Evolutionary conservation across 1,140 invertebrate genomes (phyloP).

Genomic region (Protaetia brevitarsis): DNA sequence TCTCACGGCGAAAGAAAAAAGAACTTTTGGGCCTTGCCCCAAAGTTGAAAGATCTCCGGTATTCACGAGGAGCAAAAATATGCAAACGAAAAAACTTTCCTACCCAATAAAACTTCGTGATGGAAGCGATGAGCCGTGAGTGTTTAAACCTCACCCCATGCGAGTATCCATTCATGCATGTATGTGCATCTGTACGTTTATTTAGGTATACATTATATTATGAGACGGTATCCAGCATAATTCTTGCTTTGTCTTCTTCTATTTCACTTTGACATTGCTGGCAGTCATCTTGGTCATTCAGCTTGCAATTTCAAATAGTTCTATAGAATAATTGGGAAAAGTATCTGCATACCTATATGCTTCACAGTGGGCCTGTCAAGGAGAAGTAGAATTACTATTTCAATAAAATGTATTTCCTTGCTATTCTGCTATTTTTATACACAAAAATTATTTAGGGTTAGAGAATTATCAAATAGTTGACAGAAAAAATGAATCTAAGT

Average conservation of each 20-base stretch:
- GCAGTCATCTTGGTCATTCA: too few species aligned
- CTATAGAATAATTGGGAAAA: neutral
- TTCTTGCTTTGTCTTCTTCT: neutral
- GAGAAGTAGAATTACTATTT: too few species aligned
- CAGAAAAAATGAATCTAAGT: too few species aligned
- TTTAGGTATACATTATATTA: neutral
- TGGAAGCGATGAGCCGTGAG: neutral
- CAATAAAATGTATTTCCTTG: too few species aligned
- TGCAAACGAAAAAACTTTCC: constrained; percentile 6
- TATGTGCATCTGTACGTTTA: too few species aligned
- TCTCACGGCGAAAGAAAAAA: neutral
- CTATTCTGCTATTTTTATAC: too few species aligned
- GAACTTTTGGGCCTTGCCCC: neutral
- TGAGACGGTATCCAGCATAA: neutral
- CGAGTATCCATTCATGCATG: too few species aligned
- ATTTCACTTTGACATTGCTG: neutral
- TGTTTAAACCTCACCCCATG: neutral
- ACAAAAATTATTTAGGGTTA: too few species aligned
- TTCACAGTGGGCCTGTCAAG: too few species aligned
- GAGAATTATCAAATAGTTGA: too few species aligned
- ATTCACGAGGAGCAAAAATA: constrained; percentile 5
- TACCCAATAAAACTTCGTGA: constrained; percentile 6
- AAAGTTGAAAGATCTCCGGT: neutral
- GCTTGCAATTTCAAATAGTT: neutral
- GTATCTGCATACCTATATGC: neutral